Percentiles rank a stretch among this genome's conserved stretches.
These are phyloP conservation scores for Ischnus inquisitorius DNA, from an alignment of 2,888 invertebrate genomes.

Conservation along the genomic window DNA sequence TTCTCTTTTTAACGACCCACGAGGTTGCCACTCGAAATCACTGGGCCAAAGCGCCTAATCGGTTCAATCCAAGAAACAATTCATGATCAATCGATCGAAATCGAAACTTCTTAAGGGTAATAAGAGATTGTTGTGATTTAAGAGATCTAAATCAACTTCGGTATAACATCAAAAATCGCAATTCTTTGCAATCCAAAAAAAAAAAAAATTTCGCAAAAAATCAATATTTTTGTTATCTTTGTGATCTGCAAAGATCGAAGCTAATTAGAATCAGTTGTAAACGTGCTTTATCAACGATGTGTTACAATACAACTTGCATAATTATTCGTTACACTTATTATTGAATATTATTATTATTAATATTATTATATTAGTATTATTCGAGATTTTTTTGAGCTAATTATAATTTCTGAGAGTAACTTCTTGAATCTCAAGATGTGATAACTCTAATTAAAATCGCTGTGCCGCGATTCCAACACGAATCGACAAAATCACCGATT, in stretches of 20 bases:
- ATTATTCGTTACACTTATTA: too few relatives aligned
- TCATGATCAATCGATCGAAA: not conserved
- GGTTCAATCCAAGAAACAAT: not conserved
- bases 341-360: not conserved
- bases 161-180: too few relatives aligned
- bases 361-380: not conserved
- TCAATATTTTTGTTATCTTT: too few relatives aligned
- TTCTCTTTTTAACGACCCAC: conserved; percentile 30
- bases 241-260: too few relatives aligned
- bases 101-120: not conserved
- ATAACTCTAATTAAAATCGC: not conserved
- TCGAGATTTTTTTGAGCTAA: not conserved
- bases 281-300: too few relatives aligned
- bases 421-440: not conserved
- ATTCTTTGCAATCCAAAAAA: too few relatives aligned
- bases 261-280: not conserved
- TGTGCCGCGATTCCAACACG: not conserved
- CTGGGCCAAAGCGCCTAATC: conserved; percentile 5
- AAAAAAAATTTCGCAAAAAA: too few relatives aligned
- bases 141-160: too few relatives aligned
- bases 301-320: too few relatives aligned
- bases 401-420: not conserved
- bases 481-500: conserved; percentile 48
- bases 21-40: conserved; percentile 3
- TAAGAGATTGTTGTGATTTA: too few relatives aligned